phyloP scores from a whole-genome alignment of 2,113 vertebrate genomes.

The Perca schrenkii region DNA sequence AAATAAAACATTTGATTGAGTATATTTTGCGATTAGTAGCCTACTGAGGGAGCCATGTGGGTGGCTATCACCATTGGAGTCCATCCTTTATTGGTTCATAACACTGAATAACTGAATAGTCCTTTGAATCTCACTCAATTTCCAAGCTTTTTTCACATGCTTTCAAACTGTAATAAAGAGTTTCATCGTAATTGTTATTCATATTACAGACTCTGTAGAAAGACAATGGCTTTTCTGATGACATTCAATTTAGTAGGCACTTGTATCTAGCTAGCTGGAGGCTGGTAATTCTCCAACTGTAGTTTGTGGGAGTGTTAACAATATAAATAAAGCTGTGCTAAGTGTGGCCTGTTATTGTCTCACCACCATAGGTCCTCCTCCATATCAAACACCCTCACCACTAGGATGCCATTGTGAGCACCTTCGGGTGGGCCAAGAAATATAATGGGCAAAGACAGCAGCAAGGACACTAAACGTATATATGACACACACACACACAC shows the following conservation, averaged over 20 bases:
- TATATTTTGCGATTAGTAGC: not conserved
- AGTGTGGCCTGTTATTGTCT: constrained; percentile 66
- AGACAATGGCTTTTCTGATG: constrained; percentile 26
- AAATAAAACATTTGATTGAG: not conserved
- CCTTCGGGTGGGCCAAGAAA: constrained; percentile 28
- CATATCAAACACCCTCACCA: constrained; percentile 38
- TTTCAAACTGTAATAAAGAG: not conserved
- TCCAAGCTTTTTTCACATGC: not conserved
- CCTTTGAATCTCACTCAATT: constrained; percentile 19
- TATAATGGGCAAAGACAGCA: constrained; percentile 17
- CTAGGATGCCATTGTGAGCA: constrained; percentile 32
- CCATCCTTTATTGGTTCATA: constrained; percentile 24
- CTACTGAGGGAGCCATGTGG: constrained; percentile 32
- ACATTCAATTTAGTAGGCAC: constrained; percentile 52
- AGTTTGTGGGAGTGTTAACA: constrained; percentile 78
- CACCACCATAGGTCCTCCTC: constrained; percentile 63
- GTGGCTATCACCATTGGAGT: constrained; percentile 9
- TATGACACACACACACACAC: not conserved
- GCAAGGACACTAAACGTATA: constrained; percentile 32
- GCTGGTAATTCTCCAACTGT: constrained; percentile 63
- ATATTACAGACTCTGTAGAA: not conserved
- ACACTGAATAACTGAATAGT: not conserved
- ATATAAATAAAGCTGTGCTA: constrained; percentile 73
- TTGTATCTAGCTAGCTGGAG: constrained; percentile 34
- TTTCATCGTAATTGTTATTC: not conserved